Base-by-base conservation (phyloP, 2,888 invertebrate genomes). In the Linnaemya tessellans region DNA sequence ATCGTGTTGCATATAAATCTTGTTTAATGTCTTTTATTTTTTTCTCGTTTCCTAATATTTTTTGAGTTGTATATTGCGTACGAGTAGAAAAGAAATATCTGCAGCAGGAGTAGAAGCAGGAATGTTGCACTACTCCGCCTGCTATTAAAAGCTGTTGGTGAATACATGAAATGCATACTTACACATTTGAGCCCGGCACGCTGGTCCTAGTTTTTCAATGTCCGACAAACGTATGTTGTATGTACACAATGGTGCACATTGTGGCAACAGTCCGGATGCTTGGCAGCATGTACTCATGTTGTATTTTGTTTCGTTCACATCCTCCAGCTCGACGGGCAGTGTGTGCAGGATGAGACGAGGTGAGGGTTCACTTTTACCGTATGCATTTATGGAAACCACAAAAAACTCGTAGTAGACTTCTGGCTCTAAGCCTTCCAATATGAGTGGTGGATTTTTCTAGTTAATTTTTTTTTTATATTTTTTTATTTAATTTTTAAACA, bases 141-240 rank as follows among this genome's bases (percentile, higher is more conserved):
- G 8, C 13, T 41, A 56, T 56, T 22, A 56, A 1, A 15, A 15
- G 20, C 22, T 56, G 51, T 73, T 65, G 62, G 67, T 22, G 13
- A 54, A 49, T 20, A 49, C 15, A 60, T 30, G 30, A 30, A 30
- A 30, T 15, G 7, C n/a, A 54, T 70, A 93, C 89, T 95, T 96
- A 90, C 96, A 95, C 93, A 97, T 95, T 92, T 97, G 96, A 78
- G 94, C 94, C n/a, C 95, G 94, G 90, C 97, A 97, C 2, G 95
- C 94, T 4, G 95, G 94, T 8, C 96, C 96, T 81, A 97, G 91
- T 56, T 94, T 93, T 89, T 96, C 94, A 84, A 97, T 94, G 90
- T 97, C 96, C 4, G 95, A 95, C 95, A 97, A 96, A 89, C 95
- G 96, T 68, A 97, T 96, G 90, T 97, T 95, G 91, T 96, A 97